Evolutionary conservation across 2,113 vertebrate genomes (phyloP).

Genomic region (Callaeas wilsoni): DNA sequence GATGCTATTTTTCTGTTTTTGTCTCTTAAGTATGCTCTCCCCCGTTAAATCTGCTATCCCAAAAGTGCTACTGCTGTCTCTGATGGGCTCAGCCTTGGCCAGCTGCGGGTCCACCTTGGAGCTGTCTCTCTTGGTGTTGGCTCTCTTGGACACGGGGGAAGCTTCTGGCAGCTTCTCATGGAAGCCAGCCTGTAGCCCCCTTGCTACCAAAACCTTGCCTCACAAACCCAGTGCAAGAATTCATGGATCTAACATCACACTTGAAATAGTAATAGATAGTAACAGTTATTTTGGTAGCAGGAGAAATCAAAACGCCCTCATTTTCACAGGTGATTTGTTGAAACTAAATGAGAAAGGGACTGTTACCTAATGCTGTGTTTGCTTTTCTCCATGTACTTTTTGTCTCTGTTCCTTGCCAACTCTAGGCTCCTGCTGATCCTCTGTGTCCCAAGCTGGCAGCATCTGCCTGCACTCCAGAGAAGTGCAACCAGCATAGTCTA

Average conservation of each 20-base stretch:
- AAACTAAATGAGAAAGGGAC: not conserved
- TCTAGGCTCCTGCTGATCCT: not conserved
- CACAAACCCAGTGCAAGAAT: not conserved
- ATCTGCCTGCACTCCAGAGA: not conserved
- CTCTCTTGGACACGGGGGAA: not conserved
- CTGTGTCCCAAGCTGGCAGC: slow-evolving; percentile 13
- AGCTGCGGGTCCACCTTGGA: not conserved
- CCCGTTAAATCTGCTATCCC: not conserved
- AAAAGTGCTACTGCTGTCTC: not conserved
- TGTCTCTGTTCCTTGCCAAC: not conserved
- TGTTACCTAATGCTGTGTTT: not conserved
- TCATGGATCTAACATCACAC: not conserved
- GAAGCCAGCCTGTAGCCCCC: not conserved
- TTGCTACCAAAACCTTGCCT: not conserved
- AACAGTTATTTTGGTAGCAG: not conserved
- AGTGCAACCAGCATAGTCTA: not conserved
- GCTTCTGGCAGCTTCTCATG: not conserved
- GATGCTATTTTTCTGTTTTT: not conserved
- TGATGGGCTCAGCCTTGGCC: not conserved
- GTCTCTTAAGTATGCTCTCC: not conserved
- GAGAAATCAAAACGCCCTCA: not conserved
- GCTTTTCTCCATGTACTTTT: not conserved
- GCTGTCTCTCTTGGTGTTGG: not conserved
- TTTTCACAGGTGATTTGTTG: not conserved
- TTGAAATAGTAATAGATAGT: not conserved